Percentiles rank a stretch among this genome's conserved stretches.
Conservation (phyloP, 2,113 vertebrate species). For the Microcebus tavaratra region DNA sequence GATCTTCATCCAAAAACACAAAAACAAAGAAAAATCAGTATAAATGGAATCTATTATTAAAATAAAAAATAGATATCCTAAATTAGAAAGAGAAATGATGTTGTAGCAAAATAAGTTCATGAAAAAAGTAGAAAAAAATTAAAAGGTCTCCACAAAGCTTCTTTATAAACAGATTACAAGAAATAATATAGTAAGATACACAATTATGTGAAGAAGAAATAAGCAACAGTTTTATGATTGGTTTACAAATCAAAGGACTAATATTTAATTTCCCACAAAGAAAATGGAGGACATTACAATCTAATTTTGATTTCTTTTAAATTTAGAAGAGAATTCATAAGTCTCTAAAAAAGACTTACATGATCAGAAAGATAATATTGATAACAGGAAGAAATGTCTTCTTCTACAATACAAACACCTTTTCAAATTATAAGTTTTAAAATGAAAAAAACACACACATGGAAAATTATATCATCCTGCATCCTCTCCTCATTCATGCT, state of each 20-base stretch:
- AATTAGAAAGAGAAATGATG: not conserved
- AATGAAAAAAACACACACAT: not conserved
- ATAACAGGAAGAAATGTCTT: not conserved
- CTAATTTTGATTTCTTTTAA: not conserved
- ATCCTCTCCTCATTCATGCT: not conserved
- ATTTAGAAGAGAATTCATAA: not conserved
- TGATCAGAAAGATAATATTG: not conserved
- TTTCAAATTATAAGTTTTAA: not conserved
- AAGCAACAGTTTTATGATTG: not conserved
- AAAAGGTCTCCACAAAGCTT: not conserved
- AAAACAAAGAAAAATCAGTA: not conserved
- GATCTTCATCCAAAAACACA: not conserved
- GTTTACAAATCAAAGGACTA: not conserved
- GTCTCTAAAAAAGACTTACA: not conserved
- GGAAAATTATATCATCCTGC: not conserved
- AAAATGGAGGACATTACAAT: not conserved
- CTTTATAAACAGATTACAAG: not conserved
- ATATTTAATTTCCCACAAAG: not conserved
- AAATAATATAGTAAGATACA: not conserved
- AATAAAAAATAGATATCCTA: not conserved
- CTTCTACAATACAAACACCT: not conserved
- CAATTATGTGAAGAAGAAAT: not conserved
- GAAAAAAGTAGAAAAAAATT: not conserved
- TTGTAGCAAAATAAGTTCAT: not conserved
- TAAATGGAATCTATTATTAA: not conserved